Conservation (phyloP, 2,888 invertebrate genomes). For the Drosophila subsilvestris region DNA sequence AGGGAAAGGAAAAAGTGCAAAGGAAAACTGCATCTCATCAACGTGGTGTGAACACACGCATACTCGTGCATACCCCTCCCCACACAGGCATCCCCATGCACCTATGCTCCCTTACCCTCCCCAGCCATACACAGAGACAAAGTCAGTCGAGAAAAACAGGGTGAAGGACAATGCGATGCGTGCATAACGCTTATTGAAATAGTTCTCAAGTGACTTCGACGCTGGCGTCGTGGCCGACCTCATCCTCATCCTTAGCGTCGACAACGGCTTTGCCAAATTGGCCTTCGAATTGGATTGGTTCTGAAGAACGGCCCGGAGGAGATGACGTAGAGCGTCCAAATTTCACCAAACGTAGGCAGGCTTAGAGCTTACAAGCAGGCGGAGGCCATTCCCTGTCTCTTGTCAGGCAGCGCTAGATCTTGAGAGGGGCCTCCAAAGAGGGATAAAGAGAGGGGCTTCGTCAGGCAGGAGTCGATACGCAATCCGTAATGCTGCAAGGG, state of each 20-base stretch:
- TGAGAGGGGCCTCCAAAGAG: background rate
- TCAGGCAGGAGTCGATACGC: slow-evolving; percentile 21
- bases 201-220: slow-evolving; percentile 77
- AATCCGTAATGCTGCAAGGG: slow-evolving; percentile 38
- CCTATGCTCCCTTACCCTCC: background rate
- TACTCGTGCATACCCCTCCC: background rate
- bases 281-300: slow-evolving; percentile 2
- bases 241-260: slow-evolving; percentile 16
- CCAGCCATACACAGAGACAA: slow-evolving; percentile 12
- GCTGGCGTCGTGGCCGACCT: slow-evolving; percentile 50
- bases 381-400: background rate
- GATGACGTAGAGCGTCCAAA: slow-evolving; percentile 12
- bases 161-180: slow-evolving; percentile 75
- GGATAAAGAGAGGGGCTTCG: background rate
- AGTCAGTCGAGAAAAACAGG: slow-evolving; percentile 59
- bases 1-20: slow-evolving; percentile 30
- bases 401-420: background rate
- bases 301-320: background rate
- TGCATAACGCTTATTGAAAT: slow-evolving; percentile 79
- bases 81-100: background rate
- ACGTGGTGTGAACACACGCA: slow-evolving; percentile 30
- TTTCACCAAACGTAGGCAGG: too few species aligned
- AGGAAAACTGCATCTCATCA: slow-evolving; percentile 45
- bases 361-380: background rate
- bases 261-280: slow-evolving; percentile 42